These are phyloP conservation scores for Centruroides vittatus DNA, from an alignment of 1,140 invertebrate species.

Conservation along the genomic window DNA sequence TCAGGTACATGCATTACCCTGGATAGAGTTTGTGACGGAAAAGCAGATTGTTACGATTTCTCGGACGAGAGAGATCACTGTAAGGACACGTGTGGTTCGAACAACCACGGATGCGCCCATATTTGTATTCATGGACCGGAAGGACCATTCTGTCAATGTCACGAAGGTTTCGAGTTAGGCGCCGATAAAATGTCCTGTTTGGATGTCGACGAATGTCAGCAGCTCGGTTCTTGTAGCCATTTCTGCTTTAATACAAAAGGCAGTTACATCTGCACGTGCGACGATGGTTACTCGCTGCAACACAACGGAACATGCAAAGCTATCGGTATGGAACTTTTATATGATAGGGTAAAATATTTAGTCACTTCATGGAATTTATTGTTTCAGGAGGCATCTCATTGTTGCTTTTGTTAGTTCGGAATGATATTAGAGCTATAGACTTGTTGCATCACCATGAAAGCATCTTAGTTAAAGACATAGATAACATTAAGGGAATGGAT, in stretches of 20 bases:
- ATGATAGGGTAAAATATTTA: neutral
- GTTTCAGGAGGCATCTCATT: neutral
- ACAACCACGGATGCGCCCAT: slow-evolving; percentile 90
- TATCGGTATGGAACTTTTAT: slow-evolving; percentile 17
- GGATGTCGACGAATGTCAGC: slow-evolving; percentile 81
- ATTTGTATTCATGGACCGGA: slow-evolving; percentile 77
- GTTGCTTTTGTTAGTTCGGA: slow-evolving; percentile 10
- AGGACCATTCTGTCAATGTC: slow-evolving; percentile 50
- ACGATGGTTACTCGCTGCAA: slow-evolving; percentile 64
- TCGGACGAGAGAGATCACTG: slow-evolving; percentile 13
- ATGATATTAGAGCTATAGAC: slow-evolving; percentile 13
- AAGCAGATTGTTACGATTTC: slow-evolving; percentile 14
- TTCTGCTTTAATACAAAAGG: slow-evolving; percentile 80
- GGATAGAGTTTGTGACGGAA: slow-evolving; percentile 15
- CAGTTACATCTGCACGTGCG: slow-evolving; percentile 81
- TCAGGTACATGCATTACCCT: slow-evolving; percentile 45
- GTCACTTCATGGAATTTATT: neutral
- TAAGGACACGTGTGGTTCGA: slow-evolving; percentile 51
- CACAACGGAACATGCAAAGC: slow-evolving; percentile 66
- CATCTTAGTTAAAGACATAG: neutral
- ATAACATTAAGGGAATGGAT: slow-evolving; percentile 13
- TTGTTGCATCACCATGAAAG: neutral
- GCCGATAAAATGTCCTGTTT: slow-evolving; percentile 55
- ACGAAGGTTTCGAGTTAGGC: slow-evolving; percentile 48
- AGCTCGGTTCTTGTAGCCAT: slow-evolving; percentile 72